Base-by-base conservation (phyloP, 2,797 vertebrate genomes). In the Anableps anableps region DNA sequence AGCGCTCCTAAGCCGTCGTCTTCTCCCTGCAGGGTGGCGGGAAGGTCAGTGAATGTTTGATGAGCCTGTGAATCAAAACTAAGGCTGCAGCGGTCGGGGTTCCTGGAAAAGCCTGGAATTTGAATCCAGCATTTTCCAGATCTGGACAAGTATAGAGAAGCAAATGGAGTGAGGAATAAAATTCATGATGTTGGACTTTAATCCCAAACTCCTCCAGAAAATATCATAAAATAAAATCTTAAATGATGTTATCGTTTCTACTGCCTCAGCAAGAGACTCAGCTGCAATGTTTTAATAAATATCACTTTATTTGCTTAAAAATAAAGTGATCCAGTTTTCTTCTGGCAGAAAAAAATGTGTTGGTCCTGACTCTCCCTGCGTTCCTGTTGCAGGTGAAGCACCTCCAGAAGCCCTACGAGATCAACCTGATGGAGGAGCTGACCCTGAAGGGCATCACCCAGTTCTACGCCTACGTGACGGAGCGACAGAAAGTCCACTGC, bases 361-460 rank as follows among this genome's bases (percentile, higher is more conserved):
- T 41, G 38, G 38, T 41, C 38, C 38, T 6, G 38, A 41, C 38
- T 41, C 38, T 41, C 38, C 6, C 3, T 41, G 38, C 6, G 38
- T 41, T 41, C 38, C 38, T 41, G 38, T n/a, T 91, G 11, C 43
- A 96, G 96, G 84, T 88, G 62, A 96, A 96, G 86, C 95, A 97
- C 88, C 93, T 96, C 36, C 92, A 95, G 93, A 97, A 97, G 83
- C 96, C 96, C 45, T 97, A 97, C 45, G 96, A 97, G 93, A 97
- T 97, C 64, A 97, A 97, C 93, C 92, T 97, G 93, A 97, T 97
- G 96, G 96, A 97, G 90, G 96, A 97, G 85, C 93, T 97, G 82
- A 97, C 96, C n/a, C 91, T 97, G 89, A 97, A 97, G 91, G 96
- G 96, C 88, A 96, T 97, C 80, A 96, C 96, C 77, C 96, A 97